Evolutionary conservation across 2,113 vertebrate genomes (phyloP).

Genomic region (Gracilinanus agilis): DNA sequence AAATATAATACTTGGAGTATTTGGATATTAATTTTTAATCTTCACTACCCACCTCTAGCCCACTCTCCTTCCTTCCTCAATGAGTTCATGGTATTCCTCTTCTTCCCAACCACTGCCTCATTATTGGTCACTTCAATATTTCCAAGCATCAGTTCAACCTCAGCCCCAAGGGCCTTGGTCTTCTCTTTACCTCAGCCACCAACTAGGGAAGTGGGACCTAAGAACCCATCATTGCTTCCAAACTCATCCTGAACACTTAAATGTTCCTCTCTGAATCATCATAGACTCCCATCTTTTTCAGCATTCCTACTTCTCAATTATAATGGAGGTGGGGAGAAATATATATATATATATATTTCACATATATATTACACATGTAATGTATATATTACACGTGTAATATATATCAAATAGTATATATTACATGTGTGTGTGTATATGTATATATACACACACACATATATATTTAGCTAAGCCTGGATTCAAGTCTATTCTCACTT

Average conservation of each 20-base stretch:
- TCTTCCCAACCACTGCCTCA: background rate
- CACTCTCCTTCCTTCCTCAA: background rate
- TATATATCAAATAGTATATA: too few species aligned
- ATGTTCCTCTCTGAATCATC: background rate
- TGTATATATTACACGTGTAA: too few species aligned
- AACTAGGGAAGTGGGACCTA: background rate
- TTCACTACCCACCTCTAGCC: background rate
- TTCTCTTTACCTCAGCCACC: background rate
- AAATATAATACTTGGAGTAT: too few species aligned
- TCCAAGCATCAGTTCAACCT: background rate
- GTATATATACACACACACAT: too few species aligned
- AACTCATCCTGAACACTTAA: background rate
- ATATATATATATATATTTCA: too few species aligned
- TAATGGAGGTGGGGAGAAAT: too few species aligned
- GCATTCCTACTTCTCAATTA: background rate
- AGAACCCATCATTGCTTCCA: background rate
- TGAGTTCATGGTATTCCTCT: background rate
- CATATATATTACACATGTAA: too few species aligned
- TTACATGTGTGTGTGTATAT: too few species aligned
- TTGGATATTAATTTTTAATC: too few species aligned
- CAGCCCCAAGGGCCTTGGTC: background rate
- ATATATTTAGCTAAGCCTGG: background rate
- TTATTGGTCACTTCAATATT: background rate
- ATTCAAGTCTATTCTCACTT: background rate
- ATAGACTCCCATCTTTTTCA: background rate